phyloP scores from a whole-genome alignment of 2,797 vertebrate species.

The Sebastes kiyomatsui region DNA sequence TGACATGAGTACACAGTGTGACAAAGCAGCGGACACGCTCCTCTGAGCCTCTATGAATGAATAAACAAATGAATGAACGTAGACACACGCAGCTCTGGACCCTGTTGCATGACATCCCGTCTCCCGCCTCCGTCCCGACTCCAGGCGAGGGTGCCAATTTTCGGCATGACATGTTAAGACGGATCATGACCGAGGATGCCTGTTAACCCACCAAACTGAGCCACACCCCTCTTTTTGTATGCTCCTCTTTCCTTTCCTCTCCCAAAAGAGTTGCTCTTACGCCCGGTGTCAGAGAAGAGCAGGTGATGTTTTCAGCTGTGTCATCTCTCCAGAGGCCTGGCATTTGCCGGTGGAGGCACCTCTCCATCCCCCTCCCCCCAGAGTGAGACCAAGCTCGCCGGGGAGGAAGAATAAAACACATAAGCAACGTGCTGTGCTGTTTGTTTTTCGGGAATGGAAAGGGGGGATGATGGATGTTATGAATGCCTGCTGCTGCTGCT shows the following conservation, averaged over 20 bases:
- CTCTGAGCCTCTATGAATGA: slow-evolving; percentile 8
- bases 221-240: slow-evolving; percentile 60
- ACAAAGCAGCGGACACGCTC: slow-evolving; percentile 2
- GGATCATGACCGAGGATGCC: neutral
- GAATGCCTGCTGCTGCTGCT: slow-evolving; percentile 30
- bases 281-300: neutral
- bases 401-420: slow-evolving; percentile 4
- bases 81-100: neutral
- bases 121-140: slow-evolving; percentile 8
- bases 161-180: slow-evolving; percentile 3
- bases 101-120: slow-evolving; percentile 37
- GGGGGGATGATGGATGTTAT: slow-evolving; percentile 44
- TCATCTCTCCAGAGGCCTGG: slow-evolving; percentile 53
- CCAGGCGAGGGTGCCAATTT: neutral
- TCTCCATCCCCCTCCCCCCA: slow-evolving; percentile 8
- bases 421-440: slow-evolving; percentile 45
- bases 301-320: slow-evolving; percentile 47
- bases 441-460: slow-evolving; percentile 51
- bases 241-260: neutral
- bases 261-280: neutral
- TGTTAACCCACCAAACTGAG: slow-evolving; percentile 19
- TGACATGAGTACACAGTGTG: slow-evolving; percentile 32
- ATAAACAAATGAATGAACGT: neutral
- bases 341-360: slow-evolving; percentile 40
- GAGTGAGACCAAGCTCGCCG: slow-evolving; percentile 6